Conservation (phyloP, 2,113 vertebrate genomes). For the Tyrannus savana region DNA sequence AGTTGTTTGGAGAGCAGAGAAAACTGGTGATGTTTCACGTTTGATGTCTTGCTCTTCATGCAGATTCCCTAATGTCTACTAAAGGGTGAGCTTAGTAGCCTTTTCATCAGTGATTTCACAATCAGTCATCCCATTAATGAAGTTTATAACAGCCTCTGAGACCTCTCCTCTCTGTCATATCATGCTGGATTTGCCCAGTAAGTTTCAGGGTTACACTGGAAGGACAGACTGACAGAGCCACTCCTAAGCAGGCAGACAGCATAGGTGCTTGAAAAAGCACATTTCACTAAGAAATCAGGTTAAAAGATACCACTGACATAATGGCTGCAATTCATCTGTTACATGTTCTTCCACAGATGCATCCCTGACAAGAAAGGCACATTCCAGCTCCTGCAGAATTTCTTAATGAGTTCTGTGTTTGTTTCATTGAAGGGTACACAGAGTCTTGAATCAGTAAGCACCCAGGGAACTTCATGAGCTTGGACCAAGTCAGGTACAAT, state of each 20-base stretch:
- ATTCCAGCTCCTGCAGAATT: not conserved
- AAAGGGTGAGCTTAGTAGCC: slow-evolving; percentile 23
- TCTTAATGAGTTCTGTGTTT: not conserved
- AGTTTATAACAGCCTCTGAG: not conserved
- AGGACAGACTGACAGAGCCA: not conserved
- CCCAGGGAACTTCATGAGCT: not conserved
- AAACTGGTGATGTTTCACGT: not conserved
- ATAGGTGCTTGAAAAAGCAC: not conserved
- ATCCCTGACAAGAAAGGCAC: not conserved
- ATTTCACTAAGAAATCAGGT: not conserved
- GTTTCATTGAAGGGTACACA: not conserved
- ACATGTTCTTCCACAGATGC: not conserved
- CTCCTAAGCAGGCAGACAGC: not conserved
- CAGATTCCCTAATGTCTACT: slow-evolving; percentile 11
- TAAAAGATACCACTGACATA: not conserved
- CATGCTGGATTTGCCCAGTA: not conserved
- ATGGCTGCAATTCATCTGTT: not conserved
- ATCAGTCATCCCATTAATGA: not conserved
- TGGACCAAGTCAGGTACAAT: not conserved
- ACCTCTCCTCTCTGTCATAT: not conserved
- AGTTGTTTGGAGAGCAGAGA: not conserved
- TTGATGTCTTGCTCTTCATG: not conserved
- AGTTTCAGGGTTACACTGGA: not conserved
- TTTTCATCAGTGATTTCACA: slow-evolving; percentile 43
- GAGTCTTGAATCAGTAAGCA: not conserved